Base-by-base conservation (phyloP, 2,113 vertebrate genomes). In the Rattus norvegicus region DNA sequence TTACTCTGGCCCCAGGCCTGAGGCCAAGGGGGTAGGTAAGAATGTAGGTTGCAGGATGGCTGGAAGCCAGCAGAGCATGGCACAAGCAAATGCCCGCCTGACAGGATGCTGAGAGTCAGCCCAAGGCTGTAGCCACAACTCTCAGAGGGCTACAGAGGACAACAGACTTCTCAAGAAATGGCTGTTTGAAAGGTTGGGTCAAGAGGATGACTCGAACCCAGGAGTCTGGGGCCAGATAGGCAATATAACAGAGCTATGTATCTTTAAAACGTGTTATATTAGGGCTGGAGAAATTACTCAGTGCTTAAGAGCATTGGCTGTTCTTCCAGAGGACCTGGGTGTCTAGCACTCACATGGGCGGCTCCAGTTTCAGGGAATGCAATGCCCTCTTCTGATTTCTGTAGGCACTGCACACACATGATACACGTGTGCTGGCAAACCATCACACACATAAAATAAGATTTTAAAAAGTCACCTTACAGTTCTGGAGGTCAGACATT, bases 91-190 rank as follows among this genome's bases (percentile, higher is more conserved):
- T 59, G 67, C 43, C 81, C 61, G 19, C 26, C 24, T 33, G 76
- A 54, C 16, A 95, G 49, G 79, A 85, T 85, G 65, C 77, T 87
- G 92, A 81, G 52, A 54, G 33, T 83, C 75, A 77, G 72, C 61
- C 36, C n/a, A 49, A 49, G 26, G n/a, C 61, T 20, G 33, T 26
- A 28, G 47, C 2, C 0, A 2, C 33, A 13, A 90, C 88, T 88
- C 88, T 69, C 67, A 69, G 67, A 69, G 30, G 67, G 30, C 67
- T 69, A 69, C 65, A 56, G 19, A 59, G 67, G 20, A 56, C 49
- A 56, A 52, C 49, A 79, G n/a, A 83, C 43, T 36, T 90, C 93
- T 90, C 26, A 5, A 67, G 61, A 49, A n/a, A 67, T 5, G 54
- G 10, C 17, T 70, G 20, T 17, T 30, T 14, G 20, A 69, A 67